phyloP scores from a whole-genome alignment of 2,888 invertebrate species.

The Drosophila longiperda region DNA sequence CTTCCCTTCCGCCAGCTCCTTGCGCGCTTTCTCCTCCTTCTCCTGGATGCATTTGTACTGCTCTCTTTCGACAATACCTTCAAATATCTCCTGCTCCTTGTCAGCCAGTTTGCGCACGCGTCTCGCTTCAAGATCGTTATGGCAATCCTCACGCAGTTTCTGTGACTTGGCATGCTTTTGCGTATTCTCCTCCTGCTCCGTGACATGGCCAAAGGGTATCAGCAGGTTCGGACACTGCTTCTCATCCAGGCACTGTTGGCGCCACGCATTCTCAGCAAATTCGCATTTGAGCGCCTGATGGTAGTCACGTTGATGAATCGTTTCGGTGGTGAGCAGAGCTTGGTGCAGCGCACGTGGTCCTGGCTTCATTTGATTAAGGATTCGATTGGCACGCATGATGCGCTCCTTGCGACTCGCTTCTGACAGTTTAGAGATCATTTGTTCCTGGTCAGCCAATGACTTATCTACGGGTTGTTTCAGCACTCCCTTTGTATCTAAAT shows the following conservation, averaged over 20 bases:
- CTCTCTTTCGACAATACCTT: conserved; percentile 49
- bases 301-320: conserved; percentile 45
- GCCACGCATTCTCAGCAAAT: conserved; percentile 31
- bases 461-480: conserved; percentile 2
- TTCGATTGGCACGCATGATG: conserved; percentile 48
- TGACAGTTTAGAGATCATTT: conserved; percentile 10
- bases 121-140: conserved; percentile 53
- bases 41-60: conserved; percentile 31
- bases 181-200: conserved; percentile 49
- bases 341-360: conserved; percentile 45
- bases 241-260: conserved; percentile 48
- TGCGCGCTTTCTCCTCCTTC: conserved; percentile 35
- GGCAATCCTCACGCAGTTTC: conserved; percentile 24
- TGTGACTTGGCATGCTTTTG: conserved; percentile 43
- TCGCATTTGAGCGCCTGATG: conserved; percentile 47
- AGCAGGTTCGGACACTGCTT: conserved; percentile 47
- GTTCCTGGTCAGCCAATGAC: background rate
- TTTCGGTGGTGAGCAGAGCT: conserved; percentile 56
- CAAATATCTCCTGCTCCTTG: conserved; percentile 26
- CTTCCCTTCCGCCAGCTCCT: conserved; percentile 25
- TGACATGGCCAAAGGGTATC: conserved; percentile 47
- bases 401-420: conserved; percentile 59
- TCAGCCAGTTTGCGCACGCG: conserved; percentile 20
- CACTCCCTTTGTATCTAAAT: conserved; percentile 12
- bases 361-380: conserved; percentile 57